Evolutionary conservation across 92 coral and sea anemone genomes (phyloP).

Genomic region (Palythoa caribaeorum): DNA sequence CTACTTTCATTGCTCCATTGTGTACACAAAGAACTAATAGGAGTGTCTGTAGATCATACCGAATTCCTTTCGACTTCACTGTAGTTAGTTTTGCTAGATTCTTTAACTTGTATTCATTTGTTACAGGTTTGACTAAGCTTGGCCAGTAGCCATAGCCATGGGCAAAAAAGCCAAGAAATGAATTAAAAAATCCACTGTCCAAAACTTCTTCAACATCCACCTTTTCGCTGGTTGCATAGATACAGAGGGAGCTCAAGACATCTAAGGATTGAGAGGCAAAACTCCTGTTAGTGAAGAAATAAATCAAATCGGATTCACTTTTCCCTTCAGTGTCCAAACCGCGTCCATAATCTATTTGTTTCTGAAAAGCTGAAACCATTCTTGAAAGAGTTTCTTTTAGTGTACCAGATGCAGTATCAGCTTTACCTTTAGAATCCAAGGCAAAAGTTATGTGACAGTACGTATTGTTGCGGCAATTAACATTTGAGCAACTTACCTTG

Average conservation of each 20-base stretch:
- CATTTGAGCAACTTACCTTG: slow-evolving; percentile 66
- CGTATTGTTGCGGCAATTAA: slow-evolving; percentile 40
- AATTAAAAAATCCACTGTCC: slow-evolving; percentile 31
- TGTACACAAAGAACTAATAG: slow-evolving; percentile 64
- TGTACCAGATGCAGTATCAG: neutral
- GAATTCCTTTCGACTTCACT: slow-evolving; percentile 41
- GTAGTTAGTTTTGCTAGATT: slow-evolving; percentile 50
- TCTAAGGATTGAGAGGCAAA: slow-evolving; percentile 73
- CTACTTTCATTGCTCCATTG: slow-evolving; percentile 64
- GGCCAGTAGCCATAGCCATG: slow-evolving; percentile 70
- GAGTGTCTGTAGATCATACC: slow-evolving; percentile 59
- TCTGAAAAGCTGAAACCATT: slow-evolving; percentile 65
- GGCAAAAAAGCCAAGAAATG: slow-evolving; percentile 58
- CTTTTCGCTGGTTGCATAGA: slow-evolving; percentile 57
- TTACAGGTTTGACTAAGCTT: slow-evolving; percentile 52
- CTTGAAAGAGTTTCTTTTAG: slow-evolving; percentile 63
- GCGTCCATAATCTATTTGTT: slow-evolving; percentile 39
- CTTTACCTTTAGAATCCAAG: neutral
- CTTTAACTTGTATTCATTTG: slow-evolving; percentile 56
- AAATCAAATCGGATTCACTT: slow-evolving; percentile 17
- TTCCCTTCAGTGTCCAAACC: neutral
- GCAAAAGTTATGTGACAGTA: slow-evolving; percentile 40
- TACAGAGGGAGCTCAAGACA: slow-evolving; percentile 63
- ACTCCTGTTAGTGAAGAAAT: slow-evolving; percentile 51
- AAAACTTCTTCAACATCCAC: slow-evolving; percentile 53